A percentile compares a stretch with the other conserved stretches of the same genome.
phyloP scores from a whole-genome alignment of 2,888 invertebrate species.

The Mycalesis mineus region DNA sequence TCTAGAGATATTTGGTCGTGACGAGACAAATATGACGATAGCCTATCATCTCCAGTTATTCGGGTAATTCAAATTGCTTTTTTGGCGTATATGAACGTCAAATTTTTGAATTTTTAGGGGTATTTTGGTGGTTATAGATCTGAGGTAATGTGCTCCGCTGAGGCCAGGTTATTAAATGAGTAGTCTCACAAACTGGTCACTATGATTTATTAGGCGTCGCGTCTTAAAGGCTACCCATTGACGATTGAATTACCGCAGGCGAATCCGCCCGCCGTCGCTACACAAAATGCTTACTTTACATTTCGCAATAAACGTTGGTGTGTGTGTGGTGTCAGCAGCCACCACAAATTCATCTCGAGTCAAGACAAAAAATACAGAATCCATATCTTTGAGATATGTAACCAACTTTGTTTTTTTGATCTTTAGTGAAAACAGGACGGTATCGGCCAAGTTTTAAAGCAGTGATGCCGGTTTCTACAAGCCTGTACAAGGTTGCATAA shows the following conservation, averaged over 20 bases:
- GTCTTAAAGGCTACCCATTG: too few relatives aligned
- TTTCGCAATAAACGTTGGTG: too few relatives aligned
- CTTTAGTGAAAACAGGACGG: conserved; percentile 30
- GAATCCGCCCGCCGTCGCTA: too few relatives aligned
- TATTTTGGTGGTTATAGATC: too few relatives aligned
- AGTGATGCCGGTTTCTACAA: conserved; percentile 25
- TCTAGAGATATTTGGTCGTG: conserved; percentile 28
- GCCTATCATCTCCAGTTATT: conserved; percentile 29
- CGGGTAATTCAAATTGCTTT: conserved; percentile 32
- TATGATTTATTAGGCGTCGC: too few relatives aligned
- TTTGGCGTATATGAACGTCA: conserved; percentile 29
- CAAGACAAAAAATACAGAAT: conserved; percentile 30
- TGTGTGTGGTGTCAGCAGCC: too few relatives aligned
- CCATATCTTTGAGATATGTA: conserved; percentile 31
- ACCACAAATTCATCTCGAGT: conserved; percentile 31
- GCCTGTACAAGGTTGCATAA: conserved; percentile 9
- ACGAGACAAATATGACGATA: conserved; percentile 27
- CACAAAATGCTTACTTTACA: too few relatives aligned
- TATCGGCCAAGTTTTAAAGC: conserved; percentile 28
- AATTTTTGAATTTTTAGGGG: conserved; percentile 32
- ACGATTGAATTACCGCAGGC: too few relatives aligned
- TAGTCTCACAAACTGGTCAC: too few relatives aligned
- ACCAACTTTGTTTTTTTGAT: conserved; percentile 30
- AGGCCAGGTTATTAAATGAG: too few relatives aligned
- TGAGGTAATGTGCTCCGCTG: too few relatives aligned